Percentiles rank a stretch among this genome's conserved stretches.
Conservation (phyloP, 1,140 invertebrate genomes). For the Caenorhabditis brenneri region DNA sequence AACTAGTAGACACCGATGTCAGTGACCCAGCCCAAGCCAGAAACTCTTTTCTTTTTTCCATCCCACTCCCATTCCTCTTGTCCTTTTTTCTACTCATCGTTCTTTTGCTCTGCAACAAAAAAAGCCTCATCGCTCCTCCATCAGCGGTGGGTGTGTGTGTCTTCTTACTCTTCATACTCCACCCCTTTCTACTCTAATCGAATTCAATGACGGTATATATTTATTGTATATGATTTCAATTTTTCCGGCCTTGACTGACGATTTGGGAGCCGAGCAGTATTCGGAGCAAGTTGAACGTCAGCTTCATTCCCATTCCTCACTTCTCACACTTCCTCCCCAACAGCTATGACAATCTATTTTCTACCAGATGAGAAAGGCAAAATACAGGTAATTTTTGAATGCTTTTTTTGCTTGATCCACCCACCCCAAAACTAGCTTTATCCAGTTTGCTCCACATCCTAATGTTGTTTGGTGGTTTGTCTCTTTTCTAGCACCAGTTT, state of each 20-base stretch:
- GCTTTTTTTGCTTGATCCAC: not conserved
- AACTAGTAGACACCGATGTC: not conserved
- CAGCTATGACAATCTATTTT: constrained; percentile 33
- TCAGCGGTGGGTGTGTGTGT: not conserved
- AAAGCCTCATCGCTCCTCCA: not conserved
- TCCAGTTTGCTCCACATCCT: not conserved
- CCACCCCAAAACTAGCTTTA: not conserved
- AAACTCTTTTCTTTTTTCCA: not conserved
- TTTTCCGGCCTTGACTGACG: constrained; percentile 5
- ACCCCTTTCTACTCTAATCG: not conserved
- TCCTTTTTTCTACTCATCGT: not conserved
- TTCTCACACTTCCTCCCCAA: constrained; percentile 16
- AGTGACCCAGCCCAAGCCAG: not conserved
- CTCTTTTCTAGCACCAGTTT: not conserved
- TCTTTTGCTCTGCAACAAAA: constrained; percentile 6
- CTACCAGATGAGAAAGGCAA: constrained; percentile 24
- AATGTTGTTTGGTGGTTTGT: constrained; percentile 30
- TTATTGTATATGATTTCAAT: not conserved
- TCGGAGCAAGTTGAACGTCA: constrained; percentile 26
- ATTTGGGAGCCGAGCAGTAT: constrained; percentile 33
- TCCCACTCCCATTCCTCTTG: not conserved
- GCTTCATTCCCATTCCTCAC: constrained; percentile 16
- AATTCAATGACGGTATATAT: constrained; percentile 6
- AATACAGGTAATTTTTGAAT: not conserved
- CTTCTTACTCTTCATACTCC: not conserved